Evolutionary conservation across 2,797 vertebrate species (phyloP), one percentile per base, ranked within the genome.

Genomic region (Pelochelys cantorii): DNA sequence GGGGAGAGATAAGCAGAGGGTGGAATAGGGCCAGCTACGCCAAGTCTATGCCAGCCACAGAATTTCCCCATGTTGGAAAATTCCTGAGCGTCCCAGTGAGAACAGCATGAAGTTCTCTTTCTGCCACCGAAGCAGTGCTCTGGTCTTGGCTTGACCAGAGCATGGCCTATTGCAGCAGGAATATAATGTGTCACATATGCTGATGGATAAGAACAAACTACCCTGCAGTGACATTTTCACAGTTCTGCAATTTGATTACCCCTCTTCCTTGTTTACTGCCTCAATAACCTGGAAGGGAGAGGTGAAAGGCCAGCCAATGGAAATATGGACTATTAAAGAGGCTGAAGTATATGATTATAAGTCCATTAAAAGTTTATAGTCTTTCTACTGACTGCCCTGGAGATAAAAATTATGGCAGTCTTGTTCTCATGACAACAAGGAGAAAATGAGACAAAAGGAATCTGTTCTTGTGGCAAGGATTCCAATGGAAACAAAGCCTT

Each of bases 271-370:
- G 87, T 90, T 94, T 95, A 95, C 62, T 81, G 62, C 92, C 87
- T 87, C 68, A 83, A 75, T 82, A 92, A 92, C 60, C 80, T 71
- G 57, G 0, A 4, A 85, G 89, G 62, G 42, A 88, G 95, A 90
- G 94, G 90, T 93, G 89, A 93, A 96, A 95, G 87, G 81, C 54
- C 84, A 95, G 86, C 86, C 83, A 93, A 65, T 79, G 62, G 88
- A 93, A 95, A 90, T 34, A 87, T 15, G 18, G 83, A 92, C 93
- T 92, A 96, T 90, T 96, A 84, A 95, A 95, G 95, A 96, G 57
- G 71, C 91, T 95, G 85, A 94, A 92, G 37, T 42, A 81, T 85
- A 52, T 14, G 57, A 85, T 89, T 74, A 11, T 42, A 87, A 95
- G 79, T 85, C 78, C 80, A 87, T 92, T 82, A 71, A 75, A 93